These are phyloP conservation scores for Pantherophis vulpinus DNA, from an alignment of 2,797 vertebrate genomes.

Conservation along the genomic window DNA sequence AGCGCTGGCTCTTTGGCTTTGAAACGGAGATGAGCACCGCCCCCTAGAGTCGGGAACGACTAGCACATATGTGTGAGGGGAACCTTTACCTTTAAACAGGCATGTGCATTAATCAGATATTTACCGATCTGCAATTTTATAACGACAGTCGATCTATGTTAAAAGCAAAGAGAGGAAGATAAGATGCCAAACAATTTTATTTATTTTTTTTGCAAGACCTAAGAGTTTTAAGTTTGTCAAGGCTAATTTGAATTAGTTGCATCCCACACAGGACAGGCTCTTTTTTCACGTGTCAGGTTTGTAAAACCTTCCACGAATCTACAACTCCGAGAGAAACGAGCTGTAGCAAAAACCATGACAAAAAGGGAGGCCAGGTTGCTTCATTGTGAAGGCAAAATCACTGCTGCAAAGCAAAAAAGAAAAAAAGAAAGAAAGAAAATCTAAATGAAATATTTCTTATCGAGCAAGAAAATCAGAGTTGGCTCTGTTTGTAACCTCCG, in stretches of 20 bases:
- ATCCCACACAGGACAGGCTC: too few species aligned
- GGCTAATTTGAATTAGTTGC: not conserved
- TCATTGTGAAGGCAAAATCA: not conserved
- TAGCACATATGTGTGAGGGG: too few species aligned
- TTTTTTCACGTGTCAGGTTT: not conserved
- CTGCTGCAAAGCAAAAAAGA: not conserved
- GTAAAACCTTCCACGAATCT: not conserved
- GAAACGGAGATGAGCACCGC: too few species aligned
- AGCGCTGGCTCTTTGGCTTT: too few species aligned
- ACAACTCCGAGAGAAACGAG: not conserved
- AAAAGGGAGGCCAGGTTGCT: not conserved
- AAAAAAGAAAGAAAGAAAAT: not conserved
- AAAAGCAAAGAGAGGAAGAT: not conserved
- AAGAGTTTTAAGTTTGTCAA: not conserved
- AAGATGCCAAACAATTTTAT: not conserved
- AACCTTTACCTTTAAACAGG: too few species aligned
- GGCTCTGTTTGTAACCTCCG: not conserved
- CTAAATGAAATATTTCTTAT: not conserved
- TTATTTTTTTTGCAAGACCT: not conserved
- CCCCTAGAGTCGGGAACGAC: too few species aligned
- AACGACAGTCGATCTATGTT: not conserved
- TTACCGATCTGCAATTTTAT: not conserved
- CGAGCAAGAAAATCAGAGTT: not conserved
- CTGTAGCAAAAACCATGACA: not conserved
- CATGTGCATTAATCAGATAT: not conserved